phyloP scores from a whole-genome alignment of 1,140 invertebrate species.

The Drosophila kepulauana region DNA sequence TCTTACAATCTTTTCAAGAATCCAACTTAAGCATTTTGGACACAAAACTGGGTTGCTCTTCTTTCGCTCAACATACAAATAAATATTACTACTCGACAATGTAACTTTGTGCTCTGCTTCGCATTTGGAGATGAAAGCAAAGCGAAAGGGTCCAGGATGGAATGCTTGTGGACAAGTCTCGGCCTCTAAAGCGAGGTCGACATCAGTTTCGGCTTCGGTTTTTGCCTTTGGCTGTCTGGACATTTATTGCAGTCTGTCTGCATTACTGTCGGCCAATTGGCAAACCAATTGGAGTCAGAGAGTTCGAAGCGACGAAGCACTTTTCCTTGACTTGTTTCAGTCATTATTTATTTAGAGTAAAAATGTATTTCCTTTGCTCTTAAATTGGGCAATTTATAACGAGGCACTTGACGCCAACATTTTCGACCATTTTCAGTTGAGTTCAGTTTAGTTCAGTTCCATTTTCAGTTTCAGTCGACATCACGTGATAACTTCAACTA shows the following conservation, averaged over 20 bases:
- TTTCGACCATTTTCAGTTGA: slow-evolving; percentile 33
- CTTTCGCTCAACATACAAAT: background rate
- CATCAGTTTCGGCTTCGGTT: too few species aligned
- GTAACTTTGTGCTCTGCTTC: background rate
- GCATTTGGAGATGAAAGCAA: slow-evolving; percentile 14
- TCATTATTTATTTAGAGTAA: slow-evolving; percentile 79
- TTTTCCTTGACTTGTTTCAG: slow-evolving; percentile 27
- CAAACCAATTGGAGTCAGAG: slow-evolving; percentile 15
- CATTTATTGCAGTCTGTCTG: slow-evolving; percentile 38
- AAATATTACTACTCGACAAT: background rate
- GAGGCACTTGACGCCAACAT: slow-evolving; percentile 72
- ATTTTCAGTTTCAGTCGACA: slow-evolving; percentile 18
- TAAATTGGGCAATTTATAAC: slow-evolving; percentile 81
- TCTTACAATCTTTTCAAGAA: too few species aligned
- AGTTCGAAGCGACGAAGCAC: slow-evolving; percentile 9
- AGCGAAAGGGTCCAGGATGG: slow-evolving; percentile 5
- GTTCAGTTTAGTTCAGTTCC: background rate
- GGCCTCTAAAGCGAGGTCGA: background rate
- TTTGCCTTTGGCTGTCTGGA: background rate
- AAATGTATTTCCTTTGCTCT: slow-evolving; percentile 78
- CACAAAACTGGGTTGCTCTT: background rate
- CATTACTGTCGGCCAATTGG: slow-evolving; percentile 45
- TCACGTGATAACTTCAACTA: slow-evolving; percentile 61
- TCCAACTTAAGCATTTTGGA: too few species aligned
- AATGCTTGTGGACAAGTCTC: background rate